Evolutionary conservation across 1,140 invertebrate species (phyloP).

Genomic region (Melanaphis sacchari): DNA sequence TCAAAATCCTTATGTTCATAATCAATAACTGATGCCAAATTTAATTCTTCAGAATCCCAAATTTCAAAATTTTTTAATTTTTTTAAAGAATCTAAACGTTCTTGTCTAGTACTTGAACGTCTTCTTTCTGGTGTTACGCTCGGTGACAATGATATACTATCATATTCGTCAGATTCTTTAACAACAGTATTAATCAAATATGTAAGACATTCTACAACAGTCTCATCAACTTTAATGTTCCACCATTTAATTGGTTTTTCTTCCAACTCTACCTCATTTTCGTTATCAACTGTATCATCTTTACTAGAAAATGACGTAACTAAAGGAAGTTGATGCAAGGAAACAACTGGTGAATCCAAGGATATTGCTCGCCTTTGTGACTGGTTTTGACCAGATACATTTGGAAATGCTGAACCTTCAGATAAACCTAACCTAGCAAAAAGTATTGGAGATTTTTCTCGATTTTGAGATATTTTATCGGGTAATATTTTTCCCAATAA

Average conservation of each 20-base stretch:
- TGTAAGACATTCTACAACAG: slow-evolving; percentile 28
- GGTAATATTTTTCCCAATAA: slow-evolving; percentile 67
- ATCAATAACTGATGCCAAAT: slow-evolving; percentile 59
- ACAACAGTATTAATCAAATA: slow-evolving; percentile 41
- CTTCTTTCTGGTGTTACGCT: slow-evolving; percentile 60
- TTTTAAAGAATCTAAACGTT: slow-evolving; percentile 62
- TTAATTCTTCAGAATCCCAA: slow-evolving; percentile 62
- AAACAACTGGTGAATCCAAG: slow-evolving; percentile 81
- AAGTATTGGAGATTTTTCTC: slow-evolving; percentile 76
- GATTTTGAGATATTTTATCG: slow-evolving; percentile 59
- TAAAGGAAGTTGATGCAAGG: slow-evolving; percentile 77
- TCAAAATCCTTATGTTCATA: slow-evolving; percentile 59
- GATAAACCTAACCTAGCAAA: slow-evolving; percentile 82
- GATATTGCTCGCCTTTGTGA: slow-evolving; percentile 82
- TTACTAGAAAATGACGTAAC: slow-evolving; percentile 86
- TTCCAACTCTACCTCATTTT: slow-evolving; percentile 61
- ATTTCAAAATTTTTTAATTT: slow-evolving; percentile 63
- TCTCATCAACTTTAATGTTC: slow-evolving; percentile 49
- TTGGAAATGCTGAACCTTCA: slow-evolving; percentile 78
- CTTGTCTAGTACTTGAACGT: slow-evolving; percentile 61
- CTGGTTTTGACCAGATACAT: slow-evolving; percentile 76
- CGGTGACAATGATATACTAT: slow-evolving; percentile 41
- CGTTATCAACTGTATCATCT: slow-evolving; percentile 76
- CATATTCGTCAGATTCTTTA: neutral
- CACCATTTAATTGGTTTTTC: slow-evolving; percentile 59